Evolutionary conservation across 1,140 invertebrate species (phyloP).

Genomic region (Diachasmimorpha longicaudata): DNA sequence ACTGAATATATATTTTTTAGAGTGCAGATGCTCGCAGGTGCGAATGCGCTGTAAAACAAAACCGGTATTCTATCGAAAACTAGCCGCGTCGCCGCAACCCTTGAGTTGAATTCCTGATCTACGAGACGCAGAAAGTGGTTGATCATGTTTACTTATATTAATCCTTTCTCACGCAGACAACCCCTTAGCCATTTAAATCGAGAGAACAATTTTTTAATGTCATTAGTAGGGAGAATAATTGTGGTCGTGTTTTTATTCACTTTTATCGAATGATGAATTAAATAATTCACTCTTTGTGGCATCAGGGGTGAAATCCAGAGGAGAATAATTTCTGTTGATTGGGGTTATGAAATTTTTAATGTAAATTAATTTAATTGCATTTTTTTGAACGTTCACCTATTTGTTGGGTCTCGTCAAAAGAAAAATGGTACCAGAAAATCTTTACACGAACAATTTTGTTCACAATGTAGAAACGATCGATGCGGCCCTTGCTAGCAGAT

Average conservation of each 20-base stretch:
- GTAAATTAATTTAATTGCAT: too few relatives aligned
- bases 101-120: background rate
- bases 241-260: background rate
- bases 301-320: too few relatives aligned
- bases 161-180: constrained; percentile 1
- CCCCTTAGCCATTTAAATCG: background rate
- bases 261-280: background rate
- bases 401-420: too few relatives aligned
- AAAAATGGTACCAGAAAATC: too few relatives aligned
- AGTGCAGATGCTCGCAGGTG: background rate
- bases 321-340: too few relatives aligned
- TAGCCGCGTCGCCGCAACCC: background rate
- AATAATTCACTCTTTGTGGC: background rate
- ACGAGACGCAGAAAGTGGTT: background rate
- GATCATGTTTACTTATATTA: background rate
- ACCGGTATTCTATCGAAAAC: constrained; percentile 2
- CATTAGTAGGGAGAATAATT: background rate
- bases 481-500: constrained; percentile 4
- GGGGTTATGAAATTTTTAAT: too few relatives aligned
- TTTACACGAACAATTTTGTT: background rate
- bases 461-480: background rate
- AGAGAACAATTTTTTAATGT: background rate
- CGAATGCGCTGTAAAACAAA: background rate
- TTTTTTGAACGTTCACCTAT: too few relatives aligned
- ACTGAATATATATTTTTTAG: background rate